These are phyloP conservation scores for Dasyurus viverrinus DNA, from an alignment of 2,113 vertebrate species.

Conservation along the genomic window DNA sequence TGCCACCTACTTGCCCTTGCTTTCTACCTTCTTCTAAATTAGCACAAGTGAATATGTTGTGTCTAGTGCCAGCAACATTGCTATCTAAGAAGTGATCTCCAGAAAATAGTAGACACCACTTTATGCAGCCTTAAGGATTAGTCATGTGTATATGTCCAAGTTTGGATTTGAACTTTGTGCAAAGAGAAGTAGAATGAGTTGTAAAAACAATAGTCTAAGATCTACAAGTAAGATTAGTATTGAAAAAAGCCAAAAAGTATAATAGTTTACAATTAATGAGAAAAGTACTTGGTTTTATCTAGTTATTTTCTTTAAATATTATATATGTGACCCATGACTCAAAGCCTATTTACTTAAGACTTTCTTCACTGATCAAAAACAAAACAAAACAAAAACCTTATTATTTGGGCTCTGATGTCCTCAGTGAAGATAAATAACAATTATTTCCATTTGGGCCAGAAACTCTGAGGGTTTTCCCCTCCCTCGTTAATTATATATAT, in stretches of 20 bases:
- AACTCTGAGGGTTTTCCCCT: no score
- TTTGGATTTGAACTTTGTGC: background rate
- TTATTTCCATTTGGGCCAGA: no score
- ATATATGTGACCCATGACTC: background rate
- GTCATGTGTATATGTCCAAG: background rate
- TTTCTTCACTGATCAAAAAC: background rate
- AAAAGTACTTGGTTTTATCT: background rate
- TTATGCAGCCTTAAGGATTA: background rate
- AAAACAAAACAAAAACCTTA: no score
- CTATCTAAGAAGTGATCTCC: no score
- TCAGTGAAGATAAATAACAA: no score
- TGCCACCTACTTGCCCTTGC: no score
- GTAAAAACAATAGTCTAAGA: background rate
- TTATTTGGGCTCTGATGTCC: no score
- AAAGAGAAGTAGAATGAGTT: conserved; percentile 6
- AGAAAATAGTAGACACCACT: no score
- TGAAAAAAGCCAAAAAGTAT: background rate
- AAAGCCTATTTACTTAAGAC: background rate
- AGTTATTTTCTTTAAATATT: background rate
- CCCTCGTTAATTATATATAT: no score
- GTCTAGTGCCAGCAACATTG: no score
- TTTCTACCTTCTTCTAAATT: no score
- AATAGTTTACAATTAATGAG: background rate
- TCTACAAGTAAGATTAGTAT: background rate
- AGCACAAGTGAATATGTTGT: no score